Base-by-base conservation (phyloP, 2,888 invertebrate genomes). In the Sylvicola fuscatus region DNA sequence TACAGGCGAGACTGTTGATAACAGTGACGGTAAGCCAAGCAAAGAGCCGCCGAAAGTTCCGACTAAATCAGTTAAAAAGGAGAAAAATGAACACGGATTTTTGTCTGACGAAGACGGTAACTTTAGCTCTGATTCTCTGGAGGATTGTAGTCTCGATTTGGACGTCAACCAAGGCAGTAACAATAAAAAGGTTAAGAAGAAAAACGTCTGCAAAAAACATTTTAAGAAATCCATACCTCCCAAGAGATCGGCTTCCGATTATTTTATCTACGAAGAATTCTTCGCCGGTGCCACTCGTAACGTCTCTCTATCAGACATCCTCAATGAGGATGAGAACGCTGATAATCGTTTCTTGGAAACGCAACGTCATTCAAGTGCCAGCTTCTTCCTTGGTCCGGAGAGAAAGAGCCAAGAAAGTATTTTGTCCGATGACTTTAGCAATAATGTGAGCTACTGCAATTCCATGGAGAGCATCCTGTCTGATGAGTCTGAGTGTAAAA, bases 381-480 rank as follows among this genome's bases (percentile, higher is more conserved):
- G 82, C 46, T 84, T 84, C 58, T 83, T 82, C 45, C 52, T 83
- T 15, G 78, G 78, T 37, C 29, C 34, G 11, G 50, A 51, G 1
- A 49, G 52, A 29, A 65, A 68, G 40, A 81, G 81, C 40, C 80
- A 81, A 47, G 83, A 83, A 45, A 81, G 81, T 14, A 65, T 83
- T 27, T 49, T 83, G 5, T 80, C 80, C 1, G 78, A 78, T 42
- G 79, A 79, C 43, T 50, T 56, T 37, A 61, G 70, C 39, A 3
- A 3, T 32, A 7, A 5, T n/a, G 65, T 70, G 47, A 70, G 70
- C 3, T 76, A 75, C 47, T 79, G 77, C 47, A 76, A 78, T 47
- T 82, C 81, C 38, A 65, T 82, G 47, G 83, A 83, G 50, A 81
- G 81, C 46, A 72, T 84, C 4, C 52, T 83, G 1, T 81, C 81